Evolutionary conservation across 2,113 vertebrate species (phyloP), one percentile per base, ranked within the genome.

Genomic region (Calyptommatus sinebrachiatus): DNA sequence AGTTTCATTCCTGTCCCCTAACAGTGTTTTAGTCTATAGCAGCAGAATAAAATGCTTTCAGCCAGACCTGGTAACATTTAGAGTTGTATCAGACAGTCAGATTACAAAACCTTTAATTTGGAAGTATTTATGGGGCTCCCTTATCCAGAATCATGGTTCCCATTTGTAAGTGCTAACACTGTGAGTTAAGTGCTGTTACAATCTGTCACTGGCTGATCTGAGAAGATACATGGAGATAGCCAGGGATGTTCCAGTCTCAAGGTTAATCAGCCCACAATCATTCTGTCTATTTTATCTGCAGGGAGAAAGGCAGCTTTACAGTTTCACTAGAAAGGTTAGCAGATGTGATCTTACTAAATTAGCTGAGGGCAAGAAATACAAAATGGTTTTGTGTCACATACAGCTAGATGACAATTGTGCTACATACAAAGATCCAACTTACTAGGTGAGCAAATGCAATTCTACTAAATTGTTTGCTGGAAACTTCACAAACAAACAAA

Each of bases 251-350:
- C 0, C 1, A 21, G 62, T 89, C 81, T 24, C 20, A 74, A 66
- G 66, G 1, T 80, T 71, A 81, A 71, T 73, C 50, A 50, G 35
- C 83, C 53, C 18, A 31, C 8, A 76, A 7, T n/a, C 26, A 57
- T 68, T 41, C 76, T 78, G 24, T 53, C 22, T 83, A 80, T 87
- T 90, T 92, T 88, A 88, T 72, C 21, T 41, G 6, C 31, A 60
- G 21, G 20, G 68, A 14, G n/a, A 53, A 50, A 85, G 69, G 18
- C 22, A 86, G 14, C 65, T 90, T 70, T 81, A 87, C 88, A 90
- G 88, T 89, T 90, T 88, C 86, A 65, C 31, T 63, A 76, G 61
- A 77, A 84, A 88, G 77, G 61, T 41, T 57, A 88, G 82, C 83
- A 89, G 79, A 78, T 88, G 82, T n/a, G 69, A 73, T 74, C 31